phyloP scores from a whole-genome alignment of 2,113 vertebrate genomes.

The Actenoides hombroni region DNA sequence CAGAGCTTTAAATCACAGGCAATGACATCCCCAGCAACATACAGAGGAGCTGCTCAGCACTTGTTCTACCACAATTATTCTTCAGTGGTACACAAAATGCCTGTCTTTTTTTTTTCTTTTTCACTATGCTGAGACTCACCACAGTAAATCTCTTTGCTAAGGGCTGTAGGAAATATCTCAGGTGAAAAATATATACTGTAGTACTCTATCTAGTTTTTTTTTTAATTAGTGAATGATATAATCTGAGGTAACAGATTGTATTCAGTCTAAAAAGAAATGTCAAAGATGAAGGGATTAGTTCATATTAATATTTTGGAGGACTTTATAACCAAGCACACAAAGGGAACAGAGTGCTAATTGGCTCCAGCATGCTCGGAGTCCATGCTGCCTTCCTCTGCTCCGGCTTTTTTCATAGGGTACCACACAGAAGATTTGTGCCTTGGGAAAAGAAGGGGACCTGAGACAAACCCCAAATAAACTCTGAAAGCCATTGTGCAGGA shows the following conservation, averaged over 20 bases:
- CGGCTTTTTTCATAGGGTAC: accelerated
- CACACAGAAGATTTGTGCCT: background rate
- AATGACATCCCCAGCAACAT: background rate
- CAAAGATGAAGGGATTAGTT: background rate
- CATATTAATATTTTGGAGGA: background rate
- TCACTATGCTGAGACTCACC: background rate
- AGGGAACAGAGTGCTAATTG: background rate
- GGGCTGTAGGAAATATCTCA: background rate
- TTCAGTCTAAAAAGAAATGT: background rate
- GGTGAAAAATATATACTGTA: background rate
- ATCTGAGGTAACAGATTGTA: background rate
- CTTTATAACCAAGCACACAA: background rate
- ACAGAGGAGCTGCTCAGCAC: background rate
- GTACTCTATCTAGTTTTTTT: background rate
- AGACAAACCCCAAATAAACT: background rate
- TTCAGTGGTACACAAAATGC: background rate
- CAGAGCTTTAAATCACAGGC: background rate
- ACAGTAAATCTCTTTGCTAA: background rate
- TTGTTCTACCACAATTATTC: background rate
- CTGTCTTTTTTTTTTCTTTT: background rate
- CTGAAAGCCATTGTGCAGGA: background rate
- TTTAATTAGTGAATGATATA: background rate
- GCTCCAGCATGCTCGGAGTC: background rate
- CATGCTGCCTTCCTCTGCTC: background rate
- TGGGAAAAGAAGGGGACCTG: background rate